Percentiles rank a stretch among this genome's conserved stretches.
Evolutionary conservation across 2,113 vertebrate species (phyloP).

Genomic region (Bungarus multicinctus): DNA sequence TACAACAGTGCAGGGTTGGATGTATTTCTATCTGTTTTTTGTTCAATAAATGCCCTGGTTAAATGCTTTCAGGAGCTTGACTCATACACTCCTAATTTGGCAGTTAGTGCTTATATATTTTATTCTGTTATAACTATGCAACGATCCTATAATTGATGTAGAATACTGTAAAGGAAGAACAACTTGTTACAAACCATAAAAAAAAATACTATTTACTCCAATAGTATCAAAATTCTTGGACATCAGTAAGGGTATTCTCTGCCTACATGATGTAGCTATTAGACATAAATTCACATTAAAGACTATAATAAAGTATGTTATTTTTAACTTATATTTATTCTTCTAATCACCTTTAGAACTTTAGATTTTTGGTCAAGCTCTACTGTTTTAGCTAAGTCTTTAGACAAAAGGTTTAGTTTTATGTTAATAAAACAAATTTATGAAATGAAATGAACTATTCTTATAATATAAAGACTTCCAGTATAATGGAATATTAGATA

Average conservation of each 20-base stretch:
- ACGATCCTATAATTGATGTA: neutral
- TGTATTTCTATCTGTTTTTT: neutral
- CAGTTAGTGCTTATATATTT: neutral
- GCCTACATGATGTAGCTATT: neutral
- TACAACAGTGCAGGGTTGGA: neutral
- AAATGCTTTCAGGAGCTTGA: neutral
- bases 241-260: neutral
- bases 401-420: neutral
- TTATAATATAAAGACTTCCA: neutral
- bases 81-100: neutral
- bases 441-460: neutral
- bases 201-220: neutral
- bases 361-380: neutral
- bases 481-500: neutral
- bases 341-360: neutral
- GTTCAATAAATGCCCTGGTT: neutral
- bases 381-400: neutral
- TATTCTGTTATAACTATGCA: neutral
- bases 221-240: neutral
- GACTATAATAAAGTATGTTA: neutral
- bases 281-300: neutral
- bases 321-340: neutral
- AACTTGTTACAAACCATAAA: neutral
- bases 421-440: neutral
- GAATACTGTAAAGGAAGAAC: neutral